Evolutionary conservation across 1,140 invertebrate species (phyloP), one percentile per base, ranked within the genome.

Genomic region (Helicoverpa armigera): DNA sequence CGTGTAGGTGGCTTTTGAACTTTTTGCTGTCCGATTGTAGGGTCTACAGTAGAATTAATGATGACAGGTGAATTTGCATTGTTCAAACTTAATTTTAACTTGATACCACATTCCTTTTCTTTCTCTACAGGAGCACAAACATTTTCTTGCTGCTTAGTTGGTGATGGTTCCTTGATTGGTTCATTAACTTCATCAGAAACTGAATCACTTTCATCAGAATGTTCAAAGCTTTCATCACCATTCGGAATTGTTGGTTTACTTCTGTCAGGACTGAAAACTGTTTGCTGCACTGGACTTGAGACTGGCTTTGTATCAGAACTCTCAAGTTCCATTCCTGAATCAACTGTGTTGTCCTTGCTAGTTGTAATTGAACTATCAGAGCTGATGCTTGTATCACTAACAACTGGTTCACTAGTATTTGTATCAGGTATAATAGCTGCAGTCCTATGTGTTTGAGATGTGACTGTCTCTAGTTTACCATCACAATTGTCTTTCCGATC

Each of bases 21-120:
- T 83, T 86, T 90, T 78, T 94, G 89, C 73, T 92, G 87, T 12
- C 93, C 93, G 80, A 95, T 69, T 50, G 90, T 89, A 4, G 94
- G 94, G 87, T 95, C 94, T 43, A 95, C 94, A 56, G 94, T 95
- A 18, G 92, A 94, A 86, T 95, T 95, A 78, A 95, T 95, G 65
- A 95, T 95, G 61, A 95, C 92, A 67, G 94, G 94, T 56, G 94
- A 94, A 72, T 91, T 94, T 31, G 92, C 92, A 89, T 91, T 95
- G 83, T 94, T 95, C 75, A 94, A 87, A 73, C 94, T 94, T 58
- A 95, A 85, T 88, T 94, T 95, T 78, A 95, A 83, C 83, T 95
- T 95, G 50, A 95, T 95, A 48, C 94, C 93, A 88, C 89, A 82
- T 81, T 89, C 86, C 67, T 89, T 92, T 80, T 89, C 86, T 63